A percentile compares a stretch with the other conserved stretches of the same genome.
Conservation (phyloP, 2,113 vertebrate genomes). For the Solea solea region DNA sequence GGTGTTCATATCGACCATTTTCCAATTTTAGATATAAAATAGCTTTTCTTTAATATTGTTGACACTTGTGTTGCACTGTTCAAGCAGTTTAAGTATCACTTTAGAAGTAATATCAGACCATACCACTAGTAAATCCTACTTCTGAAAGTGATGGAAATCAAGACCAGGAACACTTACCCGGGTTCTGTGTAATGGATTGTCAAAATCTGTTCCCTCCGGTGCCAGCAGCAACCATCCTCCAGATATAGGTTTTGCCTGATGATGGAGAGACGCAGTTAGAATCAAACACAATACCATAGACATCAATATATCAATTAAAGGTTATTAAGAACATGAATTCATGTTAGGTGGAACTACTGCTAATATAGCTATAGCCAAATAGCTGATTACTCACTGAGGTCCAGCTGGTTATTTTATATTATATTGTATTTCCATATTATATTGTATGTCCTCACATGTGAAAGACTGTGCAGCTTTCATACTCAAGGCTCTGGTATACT, state of each 20-base stretch:
- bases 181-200: constrained; percentile 84
- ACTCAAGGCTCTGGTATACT: too few relatives aligned
- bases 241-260: constrained; percentile 83
- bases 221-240: constrained; percentile 86
- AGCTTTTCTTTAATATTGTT: too few relatives aligned
- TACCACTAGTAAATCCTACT: background rate
- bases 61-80: too few relatives aligned
- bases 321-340: constrained; percentile 11
- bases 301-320: constrained; percentile 9
- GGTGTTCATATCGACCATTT: too few relatives aligned
- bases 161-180: constrained; percentile 72
- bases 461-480: too few relatives aligned
- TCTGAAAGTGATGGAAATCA: constrained; percentile 2
- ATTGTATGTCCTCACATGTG: too few relatives aligned
- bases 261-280: constrained; percentile 44
- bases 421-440: too few relatives aligned
- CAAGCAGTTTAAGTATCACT: too few relatives aligned
- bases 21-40: too few relatives aligned
- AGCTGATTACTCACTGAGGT: too few relatives aligned
- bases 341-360: background rate
- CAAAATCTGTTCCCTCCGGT: constrained; percentile 86
- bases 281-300: constrained; percentile 15
- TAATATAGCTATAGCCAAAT: background rate
- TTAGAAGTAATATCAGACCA: too few relatives aligned
- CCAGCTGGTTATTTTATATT: too few relatives aligned